Percentiles rank a stretch among this genome's conserved stretches.
These are phyloP conservation scores for Hypanus sabinus DNA, from an alignment of 2,113 vertebrate genomes.

Conservation along the genomic window DNA sequence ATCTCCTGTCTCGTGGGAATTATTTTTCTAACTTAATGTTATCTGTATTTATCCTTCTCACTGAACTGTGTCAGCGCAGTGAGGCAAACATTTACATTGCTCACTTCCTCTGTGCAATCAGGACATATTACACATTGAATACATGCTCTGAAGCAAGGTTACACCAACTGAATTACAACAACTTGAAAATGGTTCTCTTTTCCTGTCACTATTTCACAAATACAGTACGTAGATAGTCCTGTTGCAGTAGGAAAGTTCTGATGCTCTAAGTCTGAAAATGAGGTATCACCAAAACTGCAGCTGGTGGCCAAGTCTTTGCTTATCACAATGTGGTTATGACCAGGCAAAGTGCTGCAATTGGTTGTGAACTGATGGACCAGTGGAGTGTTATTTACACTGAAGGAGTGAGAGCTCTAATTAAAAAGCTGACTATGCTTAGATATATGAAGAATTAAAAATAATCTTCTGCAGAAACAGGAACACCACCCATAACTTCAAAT, in stretches of 20 bases:
- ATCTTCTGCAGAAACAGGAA: not conserved
- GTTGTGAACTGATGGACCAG: not conserved
- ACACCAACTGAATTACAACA: not conserved
- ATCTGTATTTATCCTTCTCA: not conserved
- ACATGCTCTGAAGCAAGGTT: not conserved
- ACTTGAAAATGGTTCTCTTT: not conserved
- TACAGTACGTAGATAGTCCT: not conserved
- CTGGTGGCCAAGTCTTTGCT: not conserved
- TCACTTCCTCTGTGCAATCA: not conserved
- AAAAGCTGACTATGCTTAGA: not conserved
- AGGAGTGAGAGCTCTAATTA: not conserved
- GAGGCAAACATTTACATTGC: not conserved
- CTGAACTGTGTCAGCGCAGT: not conserved
- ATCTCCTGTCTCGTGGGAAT: not conserved
- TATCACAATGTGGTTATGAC: not conserved
- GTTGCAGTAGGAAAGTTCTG: not conserved
- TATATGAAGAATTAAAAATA: not conserved
- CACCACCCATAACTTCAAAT: too few species aligned
- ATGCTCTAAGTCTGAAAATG: not conserved
- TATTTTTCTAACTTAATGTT: not conserved
- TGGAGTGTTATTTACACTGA: not conserved
- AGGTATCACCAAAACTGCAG: not conserved
- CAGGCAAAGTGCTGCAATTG: not conserved
- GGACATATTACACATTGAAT: not conserved
- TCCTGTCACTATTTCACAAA: not conserved